phyloP scores from a whole-genome alignment of 2,113 vertebrate species.

The Bothrops jararaca region DNA sequence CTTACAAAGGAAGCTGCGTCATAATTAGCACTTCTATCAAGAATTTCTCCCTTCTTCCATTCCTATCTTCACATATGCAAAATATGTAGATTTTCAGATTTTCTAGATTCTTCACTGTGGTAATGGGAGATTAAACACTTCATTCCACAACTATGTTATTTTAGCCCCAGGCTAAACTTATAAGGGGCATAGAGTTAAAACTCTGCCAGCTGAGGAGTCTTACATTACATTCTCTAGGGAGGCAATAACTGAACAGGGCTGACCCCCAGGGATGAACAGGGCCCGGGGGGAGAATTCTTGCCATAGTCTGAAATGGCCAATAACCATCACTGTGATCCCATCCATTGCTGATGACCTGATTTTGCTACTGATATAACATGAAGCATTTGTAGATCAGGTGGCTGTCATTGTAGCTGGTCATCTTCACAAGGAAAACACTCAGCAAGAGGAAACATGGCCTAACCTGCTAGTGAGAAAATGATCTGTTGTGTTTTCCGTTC shows the following conservation, averaged over 20 bases:
- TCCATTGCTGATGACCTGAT: not conserved
- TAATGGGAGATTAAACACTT: not conserved
- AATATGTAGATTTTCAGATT: not conserved
- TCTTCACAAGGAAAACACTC: not conserved
- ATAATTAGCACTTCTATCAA: not conserved
- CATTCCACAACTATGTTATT: not conserved
- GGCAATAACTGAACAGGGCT: not conserved
- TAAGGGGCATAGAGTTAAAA: not conserved
- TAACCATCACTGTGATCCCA: not conserved
- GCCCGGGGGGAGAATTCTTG: not conserved
- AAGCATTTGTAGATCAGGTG: not conserved
- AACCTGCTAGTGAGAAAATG: too few species aligned
- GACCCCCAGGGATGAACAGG: not conserved
- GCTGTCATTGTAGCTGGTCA: not conserved
- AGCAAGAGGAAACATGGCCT: not conserved
- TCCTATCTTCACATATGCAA: not conserved
- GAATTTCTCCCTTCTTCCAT: not conserved
- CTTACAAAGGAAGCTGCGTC: not conserved
- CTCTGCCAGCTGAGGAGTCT: not conserved
- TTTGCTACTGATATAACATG: not conserved
- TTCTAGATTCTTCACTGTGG: not conserved
- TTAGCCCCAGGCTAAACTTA: not conserved
- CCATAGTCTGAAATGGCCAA: not conserved
- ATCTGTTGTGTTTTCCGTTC: too few species aligned
- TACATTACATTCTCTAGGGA: not conserved